Evolutionary conservation across 2,113 vertebrate species (phyloP), one percentile per base, ranked within the genome.

Genomic region (Ceuthmochares aereus): DNA sequence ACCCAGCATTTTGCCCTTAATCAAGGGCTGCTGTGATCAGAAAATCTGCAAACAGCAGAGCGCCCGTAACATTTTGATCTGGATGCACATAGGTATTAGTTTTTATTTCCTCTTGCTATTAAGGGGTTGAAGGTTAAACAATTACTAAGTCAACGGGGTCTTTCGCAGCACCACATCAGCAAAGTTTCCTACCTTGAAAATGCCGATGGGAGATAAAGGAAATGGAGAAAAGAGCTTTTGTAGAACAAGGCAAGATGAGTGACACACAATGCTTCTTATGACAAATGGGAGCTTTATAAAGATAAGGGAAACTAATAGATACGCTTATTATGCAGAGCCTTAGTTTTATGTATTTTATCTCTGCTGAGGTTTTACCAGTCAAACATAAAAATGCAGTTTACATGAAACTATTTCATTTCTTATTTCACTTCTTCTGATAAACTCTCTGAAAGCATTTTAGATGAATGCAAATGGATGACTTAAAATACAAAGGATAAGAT

Each of bases 391-490:
- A 94, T 72, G 83, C 76, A 84, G 84, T 92, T 76, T 82, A 82
- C 14, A 56, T 45, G 91, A 29, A 95, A 67, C 92, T 81, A 52
- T 96, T 92, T 63, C 49, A 87, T 95, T 92, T 74, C 92, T 96
- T 97, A 89, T 95, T 95, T 93, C 90, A 14, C 68, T 90, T 34
- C 86, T 82, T 75, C 93, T 82, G 84, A 95, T 85, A 66, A 89
- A 86, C 27, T 14, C 76, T 60, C 14, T 25, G 64, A 32, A 75
- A 90, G 78, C 40, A 7, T 67, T 97, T 75, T 59, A 91, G 81
- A 84, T 97, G 82, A 97, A 94, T 95, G 80, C 80, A 96, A 92
- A 93, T 89, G 58, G 51, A 29, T 69, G 90, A 81, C 89, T 92
- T 84, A 64, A 75, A 95, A 62, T n/a, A 95, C 82, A 79, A 93